Evolutionary conservation across 1,140 invertebrate species (phyloP).

Genomic region (Nebria ingens): DNA sequence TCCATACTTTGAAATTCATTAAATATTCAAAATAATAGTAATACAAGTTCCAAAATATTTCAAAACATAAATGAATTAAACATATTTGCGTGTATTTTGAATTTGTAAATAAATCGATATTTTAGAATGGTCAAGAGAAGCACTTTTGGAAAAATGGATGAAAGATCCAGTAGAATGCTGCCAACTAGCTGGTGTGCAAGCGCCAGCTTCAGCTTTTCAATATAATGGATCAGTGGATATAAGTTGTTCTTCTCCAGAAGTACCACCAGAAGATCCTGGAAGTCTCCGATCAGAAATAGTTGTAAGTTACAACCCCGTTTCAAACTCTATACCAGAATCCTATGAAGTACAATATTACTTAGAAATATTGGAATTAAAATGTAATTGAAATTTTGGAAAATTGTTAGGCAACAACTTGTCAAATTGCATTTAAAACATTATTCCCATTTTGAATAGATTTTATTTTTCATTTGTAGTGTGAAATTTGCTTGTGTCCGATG

Average conservation of each 20-base stretch:
- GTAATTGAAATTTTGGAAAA: too few species aligned
- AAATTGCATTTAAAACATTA: constrained; percentile 3
- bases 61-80: background rate
- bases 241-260: constrained; percentile 25
- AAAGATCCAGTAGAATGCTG: constrained; percentile 55
- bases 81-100: background rate
- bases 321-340: too few species aligned
- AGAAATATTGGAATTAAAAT: too few species aligned
- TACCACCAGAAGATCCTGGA: constrained; percentile 18
- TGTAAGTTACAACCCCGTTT: too few species aligned
- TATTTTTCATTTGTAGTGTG: constrained; percentile 42
- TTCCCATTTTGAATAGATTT: constrained; percentile 8
- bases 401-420: too few species aligned
- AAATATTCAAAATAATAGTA: background rate
- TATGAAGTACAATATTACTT: background rate
- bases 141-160: constrained; percentile 61
- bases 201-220: constrained; percentile 41
- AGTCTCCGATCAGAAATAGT: constrained; percentile 25
- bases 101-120: constrained; percentile 12
- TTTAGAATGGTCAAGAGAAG: constrained; percentile 62
- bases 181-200: constrained; percentile 53
- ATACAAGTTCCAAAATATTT: background rate
- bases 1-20: constrained; percentile 5
- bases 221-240: constrained; percentile 30
- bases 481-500: constrained; percentile 46